Evolutionary conservation across 2,113 vertebrate species (phyloP).

Genomic region (human): DNA sequence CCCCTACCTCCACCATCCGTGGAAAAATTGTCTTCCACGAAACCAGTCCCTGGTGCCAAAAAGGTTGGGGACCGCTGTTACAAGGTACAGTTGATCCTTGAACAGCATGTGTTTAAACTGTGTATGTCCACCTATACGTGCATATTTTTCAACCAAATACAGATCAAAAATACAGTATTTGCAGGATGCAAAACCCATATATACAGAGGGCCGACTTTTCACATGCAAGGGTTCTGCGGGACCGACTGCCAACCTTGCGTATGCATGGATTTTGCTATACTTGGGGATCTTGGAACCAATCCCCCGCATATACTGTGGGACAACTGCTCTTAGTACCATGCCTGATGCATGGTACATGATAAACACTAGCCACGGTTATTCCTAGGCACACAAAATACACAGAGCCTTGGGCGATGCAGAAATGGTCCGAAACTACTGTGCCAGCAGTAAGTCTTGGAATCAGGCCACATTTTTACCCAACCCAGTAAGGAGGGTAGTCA

Average conservation of each 20-base stretch:
- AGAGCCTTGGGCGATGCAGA: not conserved
- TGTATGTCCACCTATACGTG: not conserved
- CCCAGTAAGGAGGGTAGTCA: not conserved
- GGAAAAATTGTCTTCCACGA: too few relatives aligned
- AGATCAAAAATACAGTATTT: not conserved
- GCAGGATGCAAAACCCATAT: not conserved
- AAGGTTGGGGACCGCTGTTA: too few relatives aligned
- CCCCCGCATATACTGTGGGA: rapidly evolving
- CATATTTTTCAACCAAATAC: not conserved
- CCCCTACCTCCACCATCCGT: too few relatives aligned
- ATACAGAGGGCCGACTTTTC: not conserved
- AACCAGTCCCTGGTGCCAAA: too few relatives aligned
- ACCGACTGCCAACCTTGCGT: not conserved
- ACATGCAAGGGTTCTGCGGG: not conserved
- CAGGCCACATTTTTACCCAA: not conserved
- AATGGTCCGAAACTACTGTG: not conserved
- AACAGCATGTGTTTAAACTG: not conserved
- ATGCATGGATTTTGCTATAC: not conserved
- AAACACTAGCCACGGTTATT: not conserved
- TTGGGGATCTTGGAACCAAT: not conserved
- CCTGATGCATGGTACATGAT: not conserved
- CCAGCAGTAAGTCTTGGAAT: not conserved
- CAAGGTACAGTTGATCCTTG: not conserved
- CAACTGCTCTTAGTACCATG: not conserved
- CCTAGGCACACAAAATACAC: not conserved